Evolutionary conservation across 1,140 invertebrate species (phyloP).

Genomic region (Cyphomyrmex costatus): DNA sequence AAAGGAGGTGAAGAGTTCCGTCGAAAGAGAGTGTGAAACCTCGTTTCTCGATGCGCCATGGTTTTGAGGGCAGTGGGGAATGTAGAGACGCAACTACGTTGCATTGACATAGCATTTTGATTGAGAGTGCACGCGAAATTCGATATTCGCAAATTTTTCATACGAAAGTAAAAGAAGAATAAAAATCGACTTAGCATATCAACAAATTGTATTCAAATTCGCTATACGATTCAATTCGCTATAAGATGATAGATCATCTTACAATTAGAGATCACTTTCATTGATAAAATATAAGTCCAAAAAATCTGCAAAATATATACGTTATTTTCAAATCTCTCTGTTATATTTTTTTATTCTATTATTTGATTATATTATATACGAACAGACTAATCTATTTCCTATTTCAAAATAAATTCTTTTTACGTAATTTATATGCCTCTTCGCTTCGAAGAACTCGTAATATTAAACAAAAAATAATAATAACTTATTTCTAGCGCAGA

Average conservation of each 20-base stretch:
- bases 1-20: conserved; percentile 31
- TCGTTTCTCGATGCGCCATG: conserved; percentile 49
- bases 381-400: neutral
- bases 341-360: neutral
- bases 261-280: neutral
- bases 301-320: neutral
- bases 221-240: neutral
- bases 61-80: conserved; percentile 55
- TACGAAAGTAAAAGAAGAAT: neutral
- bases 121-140: neutral
- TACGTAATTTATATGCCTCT: conserved; percentile 27
- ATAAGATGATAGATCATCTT: too few species aligned
- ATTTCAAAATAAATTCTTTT: conserved; percentile 13
- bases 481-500: neutral
- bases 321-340: neutral
- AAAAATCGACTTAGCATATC: neutral
- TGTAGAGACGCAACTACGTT: neutral
- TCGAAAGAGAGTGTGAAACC: conserved; percentile 66
- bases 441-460: neutral
- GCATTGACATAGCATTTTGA: neutral
- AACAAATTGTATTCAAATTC: neutral
- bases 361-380: neutral
- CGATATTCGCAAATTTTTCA: neutral
- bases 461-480: neutral
- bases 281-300: neutral